Percentiles rank a stretch among this genome's conserved stretches.
phyloP scores from a whole-genome alignment of 1,140 invertebrate species.

The Neomicropteryx cornuta region DNA sequence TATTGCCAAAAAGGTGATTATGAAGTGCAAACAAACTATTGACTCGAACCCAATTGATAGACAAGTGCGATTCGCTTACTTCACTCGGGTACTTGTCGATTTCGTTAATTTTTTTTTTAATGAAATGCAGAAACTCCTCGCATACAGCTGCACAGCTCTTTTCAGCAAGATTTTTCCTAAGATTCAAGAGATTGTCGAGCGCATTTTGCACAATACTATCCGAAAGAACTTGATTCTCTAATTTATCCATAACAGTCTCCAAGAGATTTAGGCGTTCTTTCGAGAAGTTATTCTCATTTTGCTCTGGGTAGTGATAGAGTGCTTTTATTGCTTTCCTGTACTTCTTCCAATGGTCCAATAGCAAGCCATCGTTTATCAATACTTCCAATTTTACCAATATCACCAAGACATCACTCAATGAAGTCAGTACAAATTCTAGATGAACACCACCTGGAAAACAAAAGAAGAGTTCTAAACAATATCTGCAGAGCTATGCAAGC shows the following conservation, averaged over 20 bases:
- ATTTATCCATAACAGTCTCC: slow-evolving; percentile 22
- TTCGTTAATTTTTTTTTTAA: slow-evolving; percentile 51
- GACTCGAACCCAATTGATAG: slow-evolving; percentile 56
- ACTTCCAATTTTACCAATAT: slow-evolving; percentile 26
- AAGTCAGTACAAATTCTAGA: slow-evolving; percentile 31
- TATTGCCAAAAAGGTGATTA: slow-evolving; percentile 61
- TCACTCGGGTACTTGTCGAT: slow-evolving; percentile 48
- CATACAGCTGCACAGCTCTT: slow-evolving; percentile 52
- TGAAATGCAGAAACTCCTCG: slow-evolving; percentile 60
- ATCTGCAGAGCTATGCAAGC: no score
- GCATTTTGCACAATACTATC: slow-evolving; percentile 36
- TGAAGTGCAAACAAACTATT: slow-evolving; percentile 62
- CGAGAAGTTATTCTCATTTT: slow-evolving; percentile 17
- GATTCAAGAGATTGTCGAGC: slow-evolving; percentile 54
- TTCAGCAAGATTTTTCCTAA: slow-evolving; percentile 42
- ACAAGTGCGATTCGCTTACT: slow-evolving; percentile 41
- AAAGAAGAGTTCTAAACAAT: slow-evolving; percentile 3
- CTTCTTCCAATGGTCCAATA: slow-evolving; percentile 27
- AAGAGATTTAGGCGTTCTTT: slow-evolving; percentile 23
- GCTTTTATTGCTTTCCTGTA: slow-evolving; percentile 24
- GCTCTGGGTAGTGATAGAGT: slow-evolving; percentile 14
- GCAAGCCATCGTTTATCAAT: slow-evolving; percentile 25
- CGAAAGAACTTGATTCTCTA: slow-evolving; percentile 29
- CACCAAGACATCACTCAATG: slow-evolving; percentile 32
- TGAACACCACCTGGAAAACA: slow-evolving; percentile 29